phyloP scores from a whole-genome alignment of 2,888 invertebrate genomes.

The Bellardia bayeri region DNA sequence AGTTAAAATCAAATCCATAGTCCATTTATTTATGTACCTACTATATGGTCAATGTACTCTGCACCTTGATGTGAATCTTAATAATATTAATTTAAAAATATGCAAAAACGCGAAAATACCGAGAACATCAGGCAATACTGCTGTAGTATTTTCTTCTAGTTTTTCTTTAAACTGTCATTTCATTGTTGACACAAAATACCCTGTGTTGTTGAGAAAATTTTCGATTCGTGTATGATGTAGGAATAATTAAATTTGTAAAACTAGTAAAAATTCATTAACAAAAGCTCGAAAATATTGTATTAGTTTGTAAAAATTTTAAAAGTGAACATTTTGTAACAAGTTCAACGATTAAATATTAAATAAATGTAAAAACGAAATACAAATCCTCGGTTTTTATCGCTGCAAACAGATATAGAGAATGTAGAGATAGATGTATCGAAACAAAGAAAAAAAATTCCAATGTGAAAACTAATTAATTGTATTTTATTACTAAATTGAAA shows the following conservation, averaged over 20 bases:
- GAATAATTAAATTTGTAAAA: slow-evolving; percentile 57
- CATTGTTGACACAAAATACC: not conserved
- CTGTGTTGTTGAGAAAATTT: slow-evolving; percentile 35
- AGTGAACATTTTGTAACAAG: not conserved
- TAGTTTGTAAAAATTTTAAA: not conserved
- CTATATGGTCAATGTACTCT: no score
- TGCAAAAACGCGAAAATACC: no score
- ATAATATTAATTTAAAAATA: no score
- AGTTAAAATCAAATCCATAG: no score
- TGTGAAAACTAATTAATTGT: not conserved
- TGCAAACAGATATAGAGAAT: not conserved
- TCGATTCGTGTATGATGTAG: slow-evolving; percentile 46
- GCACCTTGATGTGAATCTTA: no score
- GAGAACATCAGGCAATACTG: not conserved
- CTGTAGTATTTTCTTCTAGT: slow-evolving; percentile 10
- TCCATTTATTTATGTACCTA: no score
- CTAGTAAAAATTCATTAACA: not conserved
- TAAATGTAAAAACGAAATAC: not conserved
- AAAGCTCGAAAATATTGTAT: not conserved
- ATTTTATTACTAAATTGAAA: not conserved
- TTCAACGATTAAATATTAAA: not conserved
- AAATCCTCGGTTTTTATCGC: slow-evolving; percentile 8
- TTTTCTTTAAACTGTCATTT: slow-evolving; percentile 45
- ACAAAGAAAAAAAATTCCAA: slow-evolving; percentile 28
- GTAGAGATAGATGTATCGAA: not conserved